A percentile compares a stretch with the other conserved stretches of the same genome.
Conservation (phyloP, 2,888 invertebrate genomes). For the Himalopsyche anomala region DNA sequence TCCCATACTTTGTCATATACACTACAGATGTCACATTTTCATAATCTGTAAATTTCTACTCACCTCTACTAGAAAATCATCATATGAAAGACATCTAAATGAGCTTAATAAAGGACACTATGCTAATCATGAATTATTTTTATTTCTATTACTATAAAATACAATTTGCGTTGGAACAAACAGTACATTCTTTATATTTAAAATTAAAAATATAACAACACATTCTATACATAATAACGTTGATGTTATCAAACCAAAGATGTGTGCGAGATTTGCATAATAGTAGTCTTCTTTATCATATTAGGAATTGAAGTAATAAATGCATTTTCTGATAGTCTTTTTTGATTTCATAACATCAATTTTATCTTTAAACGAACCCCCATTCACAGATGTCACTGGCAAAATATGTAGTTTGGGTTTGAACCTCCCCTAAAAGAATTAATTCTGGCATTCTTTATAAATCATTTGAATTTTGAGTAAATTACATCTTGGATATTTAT, state of each 20-base stretch:
- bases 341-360: slow-evolving; percentile 11
- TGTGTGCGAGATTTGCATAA: background rate
- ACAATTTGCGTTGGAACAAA: slow-evolving; percentile 43
- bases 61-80: no score
- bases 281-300: no score
- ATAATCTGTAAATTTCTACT: no score
- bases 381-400: slow-evolving; percentile 14
- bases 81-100: no score
- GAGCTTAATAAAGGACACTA: background rate
- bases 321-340: background rate
- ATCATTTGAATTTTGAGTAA: background rate
- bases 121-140: slow-evolving; percentile 29
- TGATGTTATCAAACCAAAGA: background rate
- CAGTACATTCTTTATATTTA: slow-evolving; percentile 11
- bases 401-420: background rate
- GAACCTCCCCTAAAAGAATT: background rate
- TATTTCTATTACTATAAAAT: slow-evolving; percentile 24
- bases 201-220: slow-evolving; percentile 41
- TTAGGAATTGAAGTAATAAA: no score
- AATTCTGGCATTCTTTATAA: slow-evolving; percentile 12
- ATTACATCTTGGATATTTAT: background rate
- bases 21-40: no score
- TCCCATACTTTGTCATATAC: no score
- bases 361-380: background rate
- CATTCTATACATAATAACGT: slow-evolving; percentile 13